Evolutionary conservation across 2,888 invertebrate species (phyloP).

Genomic region (Sarcophaga subvicina): DNA sequence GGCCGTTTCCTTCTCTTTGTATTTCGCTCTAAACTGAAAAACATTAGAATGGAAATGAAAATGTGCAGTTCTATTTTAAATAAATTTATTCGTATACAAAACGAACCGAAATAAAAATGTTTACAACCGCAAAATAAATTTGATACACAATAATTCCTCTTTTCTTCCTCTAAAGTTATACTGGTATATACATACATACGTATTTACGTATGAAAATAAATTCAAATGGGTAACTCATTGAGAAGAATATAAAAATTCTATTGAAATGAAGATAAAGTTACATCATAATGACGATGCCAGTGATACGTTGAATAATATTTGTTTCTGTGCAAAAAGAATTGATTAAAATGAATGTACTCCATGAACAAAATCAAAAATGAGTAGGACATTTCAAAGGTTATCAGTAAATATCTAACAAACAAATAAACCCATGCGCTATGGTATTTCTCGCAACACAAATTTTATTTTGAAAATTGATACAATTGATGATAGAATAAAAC

Average conservation of each 20-base stretch:
- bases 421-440: no score
- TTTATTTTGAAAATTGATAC: no score
- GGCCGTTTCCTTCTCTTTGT: neutral
- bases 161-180: neutral
- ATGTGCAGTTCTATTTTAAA: conserved; percentile 37
- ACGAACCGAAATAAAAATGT: conserved; percentile 12
- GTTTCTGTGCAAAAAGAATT: neutral
- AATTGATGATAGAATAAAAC: no score
- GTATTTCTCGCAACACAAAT: no score
- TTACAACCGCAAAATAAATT: conserved; percentile 46
- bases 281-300: no score
- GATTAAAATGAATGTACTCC: neutral
- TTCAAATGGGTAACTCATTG: neutral
- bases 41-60: conserved; percentile 15
- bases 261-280: neutral
- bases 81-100: conserved; percentile 11
- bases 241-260: neutral
- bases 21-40: conserved; percentile 10
- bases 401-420: no score
- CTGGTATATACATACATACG: neutral
- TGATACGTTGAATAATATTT: no score
- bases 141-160: conserved; percentile 35
- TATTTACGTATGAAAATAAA: neutral
- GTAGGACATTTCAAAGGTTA: no score
- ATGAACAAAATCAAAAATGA: no score